phyloP scores from a whole-genome alignment of 2,113 vertebrate species.

The Rhinoptilus africanus region DNA sequence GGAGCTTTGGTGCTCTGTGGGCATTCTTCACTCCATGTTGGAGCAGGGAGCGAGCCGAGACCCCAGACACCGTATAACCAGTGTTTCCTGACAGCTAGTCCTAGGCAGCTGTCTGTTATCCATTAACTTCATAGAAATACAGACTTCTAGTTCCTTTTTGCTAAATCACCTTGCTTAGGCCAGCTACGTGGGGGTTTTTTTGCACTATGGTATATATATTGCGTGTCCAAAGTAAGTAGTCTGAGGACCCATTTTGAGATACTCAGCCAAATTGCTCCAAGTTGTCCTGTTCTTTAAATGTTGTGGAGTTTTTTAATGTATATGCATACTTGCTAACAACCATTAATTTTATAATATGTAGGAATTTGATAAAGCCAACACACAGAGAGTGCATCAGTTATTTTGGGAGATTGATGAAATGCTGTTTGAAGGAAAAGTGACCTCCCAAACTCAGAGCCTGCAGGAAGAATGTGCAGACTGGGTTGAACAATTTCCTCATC shows the following conservation, averaged over 20 bases:
- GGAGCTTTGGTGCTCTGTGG: not conserved
- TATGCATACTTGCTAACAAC: not conserved
- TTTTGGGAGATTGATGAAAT: slow-evolving; percentile 85
- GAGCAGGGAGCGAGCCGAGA: not conserved
- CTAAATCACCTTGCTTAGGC: not conserved
- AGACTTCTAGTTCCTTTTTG: not conserved
- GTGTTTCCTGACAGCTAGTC: not conserved
- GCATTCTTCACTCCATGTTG: not conserved
- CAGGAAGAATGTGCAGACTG: slow-evolving; percentile 80
- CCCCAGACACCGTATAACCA: not conserved
- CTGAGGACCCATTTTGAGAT: not conserved
- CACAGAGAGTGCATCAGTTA: slow-evolving; percentile 78
- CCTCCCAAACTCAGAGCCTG: slow-evolving; percentile 72
- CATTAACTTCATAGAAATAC: not conserved
- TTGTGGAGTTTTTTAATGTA: not conserved
- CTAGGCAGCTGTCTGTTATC: not conserved
- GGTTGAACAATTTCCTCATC: slow-evolving; percentile 76
- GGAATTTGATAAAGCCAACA: slow-evolving; percentile 83
- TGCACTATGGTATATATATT: not conserved
- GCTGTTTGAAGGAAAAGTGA: slow-evolving; percentile 82
- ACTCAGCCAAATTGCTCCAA: not conserved
- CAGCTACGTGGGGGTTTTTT: not conserved
- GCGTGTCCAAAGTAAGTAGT: not conserved
- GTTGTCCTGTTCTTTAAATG: not conserved
- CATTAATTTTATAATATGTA: slow-evolving; percentile 19